A percentile compares a stretch with the other conserved stretches of the same genome.
Evolutionary conservation across 2,888 invertebrate species (phyloP).

Genomic region (Rotaria socialis): DNA sequence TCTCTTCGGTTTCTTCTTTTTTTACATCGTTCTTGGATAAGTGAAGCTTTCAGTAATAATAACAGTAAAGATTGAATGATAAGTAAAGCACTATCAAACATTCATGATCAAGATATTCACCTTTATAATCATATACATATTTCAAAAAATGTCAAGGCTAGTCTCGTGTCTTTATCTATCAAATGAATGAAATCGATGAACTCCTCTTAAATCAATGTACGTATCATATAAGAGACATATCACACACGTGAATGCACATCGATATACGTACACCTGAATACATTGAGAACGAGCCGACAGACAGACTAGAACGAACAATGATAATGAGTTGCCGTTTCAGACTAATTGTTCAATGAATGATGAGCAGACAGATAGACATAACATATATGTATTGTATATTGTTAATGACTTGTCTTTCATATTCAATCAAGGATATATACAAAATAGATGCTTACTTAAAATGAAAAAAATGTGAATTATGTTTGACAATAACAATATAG

Average conservation of each 20-base stretch:
- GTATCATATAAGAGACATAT: not conserved
- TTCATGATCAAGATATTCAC: not conserved
- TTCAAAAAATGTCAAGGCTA: not conserved
- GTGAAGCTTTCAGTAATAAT: not conserved
- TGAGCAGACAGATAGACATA: not conserved
- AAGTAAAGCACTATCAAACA: constrained; percentile 2
- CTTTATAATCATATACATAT: constrained; percentile 14
- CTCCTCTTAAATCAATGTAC: not conserved
- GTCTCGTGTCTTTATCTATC: not conserved
- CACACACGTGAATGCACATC: constrained; percentile 11
- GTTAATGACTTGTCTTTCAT: not conserved
- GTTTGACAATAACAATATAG: not conserved
- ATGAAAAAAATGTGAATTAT: not conserved
- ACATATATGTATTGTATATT: not conserved
- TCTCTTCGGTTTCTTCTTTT: not conserved
- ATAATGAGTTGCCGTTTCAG: not conserved
- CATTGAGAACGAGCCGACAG: not conserved
- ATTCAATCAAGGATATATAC: not conserved
- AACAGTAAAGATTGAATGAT: not conserved
- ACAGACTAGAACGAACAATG: not conserved
- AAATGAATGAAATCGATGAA: not conserved
- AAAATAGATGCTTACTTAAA: not conserved
- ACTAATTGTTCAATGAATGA: not conserved
- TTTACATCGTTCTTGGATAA: not conserved
- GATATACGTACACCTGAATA: not conserved